Evolutionary conservation across 2,797 vertebrate species (phyloP), one percentile per base, ranked within the genome.

Genomic region (Setipinna tenuifilis): DNA sequence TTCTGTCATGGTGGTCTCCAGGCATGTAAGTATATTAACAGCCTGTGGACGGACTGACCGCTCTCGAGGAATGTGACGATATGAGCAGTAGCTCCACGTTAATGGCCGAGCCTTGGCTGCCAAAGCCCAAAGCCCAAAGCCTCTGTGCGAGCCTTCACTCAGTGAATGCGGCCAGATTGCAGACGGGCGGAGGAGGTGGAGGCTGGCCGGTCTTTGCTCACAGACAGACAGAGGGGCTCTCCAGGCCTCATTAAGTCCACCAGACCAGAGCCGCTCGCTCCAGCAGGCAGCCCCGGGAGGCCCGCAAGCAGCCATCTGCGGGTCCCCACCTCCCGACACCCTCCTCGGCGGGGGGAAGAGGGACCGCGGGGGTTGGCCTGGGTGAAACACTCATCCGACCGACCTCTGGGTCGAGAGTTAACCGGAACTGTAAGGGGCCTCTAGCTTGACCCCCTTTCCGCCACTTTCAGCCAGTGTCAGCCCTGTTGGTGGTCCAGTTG

Each of bases 201-300:
- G 0, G 28, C 68, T 21, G 71, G 35, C 11, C 14, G 68, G 35
- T 75, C 35, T 78, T 44, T 78, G 71, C 71, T 78, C 19, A 78
- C 50, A 54, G 50, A 48, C 68, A 75, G 68, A 78, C 71, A 78
- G 71, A 78, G 71, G 71, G 71, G 31, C 71, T 41, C 31, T 21
- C 17, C 16, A 21, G 71, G 71, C 35, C 71, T 78, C 71, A 44
- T 78, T 78, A 78, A 19, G 71, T 44, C 71, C 35, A 78, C 31
- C 71, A 78, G 71, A 44, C 71, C 41, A 44, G 31, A 78, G 71
- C 16, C 16, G 6, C 71, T 78, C 71, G 71, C 71, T 44, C 44
- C 71, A 78, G 16, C 41, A 19, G 71, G 71, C 35, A 35, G 6
- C 31, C 35, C 50, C 50, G 71, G 14, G 16, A 7, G 71, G 35